Percentiles rank a stretch among this genome's conserved stretches.
Evolutionary conservation across 2,797 vertebrate genomes (phyloP).

Genomic region (Argentina silus): DNA sequence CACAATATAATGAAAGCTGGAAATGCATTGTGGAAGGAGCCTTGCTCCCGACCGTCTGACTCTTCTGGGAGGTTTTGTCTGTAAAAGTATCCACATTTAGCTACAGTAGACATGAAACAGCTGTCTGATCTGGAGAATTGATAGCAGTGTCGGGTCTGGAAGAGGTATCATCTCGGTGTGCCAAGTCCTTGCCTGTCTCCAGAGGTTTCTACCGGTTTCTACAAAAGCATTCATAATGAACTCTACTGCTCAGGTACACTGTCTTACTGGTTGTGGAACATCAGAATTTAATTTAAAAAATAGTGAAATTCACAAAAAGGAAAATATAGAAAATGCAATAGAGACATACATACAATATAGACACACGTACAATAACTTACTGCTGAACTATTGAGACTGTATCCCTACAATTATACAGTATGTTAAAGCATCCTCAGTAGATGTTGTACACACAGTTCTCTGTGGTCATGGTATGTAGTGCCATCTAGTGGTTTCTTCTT

Average conservation of each 20-base stretch:
- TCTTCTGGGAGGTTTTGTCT: slow-evolving; percentile 26
- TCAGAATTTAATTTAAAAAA: neutral
- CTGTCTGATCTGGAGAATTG: neutral
- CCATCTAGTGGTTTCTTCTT: slow-evolving; percentile 40
- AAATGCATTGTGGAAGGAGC: neutral
- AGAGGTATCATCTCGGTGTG: slow-evolving; percentile 41
- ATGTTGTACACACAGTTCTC: neutral
- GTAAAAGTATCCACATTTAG: slow-evolving; percentile 30
- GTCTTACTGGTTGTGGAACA: neutral
- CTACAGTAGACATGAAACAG: slow-evolving; percentile 30
- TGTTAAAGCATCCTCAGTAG: neutral
- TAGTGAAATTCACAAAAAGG: neutral
- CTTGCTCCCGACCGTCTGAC: neutral
- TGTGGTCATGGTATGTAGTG: slow-evolving; percentile 23
- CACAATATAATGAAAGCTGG: neutral
- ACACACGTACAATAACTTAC: neutral
- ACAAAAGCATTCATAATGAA: neutral
- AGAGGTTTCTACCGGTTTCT: neutral
- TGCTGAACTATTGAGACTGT: neutral
- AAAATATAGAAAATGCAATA: too few relatives aligned
- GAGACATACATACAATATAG: neutral
- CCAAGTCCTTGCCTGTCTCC: neutral
- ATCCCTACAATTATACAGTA: too few relatives aligned
- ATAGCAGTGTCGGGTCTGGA: slow-evolving; percentile 41
- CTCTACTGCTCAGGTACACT: neutral